These are phyloP conservation scores for Julus scanicus DNA, from an alignment of 2,888 invertebrate species.

Conservation along the genomic window DNA sequence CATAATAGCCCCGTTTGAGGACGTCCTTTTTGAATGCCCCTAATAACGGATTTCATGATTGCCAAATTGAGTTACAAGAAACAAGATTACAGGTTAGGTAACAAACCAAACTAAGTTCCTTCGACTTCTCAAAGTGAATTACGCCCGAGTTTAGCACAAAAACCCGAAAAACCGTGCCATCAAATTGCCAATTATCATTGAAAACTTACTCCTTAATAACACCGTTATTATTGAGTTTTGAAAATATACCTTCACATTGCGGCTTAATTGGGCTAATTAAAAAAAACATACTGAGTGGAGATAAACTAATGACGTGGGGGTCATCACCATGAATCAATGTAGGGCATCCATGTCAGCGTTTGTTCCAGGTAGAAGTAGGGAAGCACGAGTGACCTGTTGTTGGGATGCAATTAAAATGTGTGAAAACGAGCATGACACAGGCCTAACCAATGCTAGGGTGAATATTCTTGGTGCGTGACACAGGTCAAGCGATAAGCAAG, in stretches of 20 bases:
- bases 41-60: neutral
- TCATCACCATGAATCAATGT: neutral
- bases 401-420: constrained; percentile 11
- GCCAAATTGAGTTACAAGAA: neutral
- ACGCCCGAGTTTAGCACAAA: neutral
- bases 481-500: neutral
- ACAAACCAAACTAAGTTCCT: neutral
- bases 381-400: neutral
- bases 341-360: neutral
- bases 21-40: no score
- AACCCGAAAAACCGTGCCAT: neutral
- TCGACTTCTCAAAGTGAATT: neutral
- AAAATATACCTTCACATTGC: neutral
- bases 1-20: no score
- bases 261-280: constrained; percentile 1
- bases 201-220: neutral
- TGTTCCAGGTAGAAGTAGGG: constrained; percentile 28
- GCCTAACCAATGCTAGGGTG: neutral
- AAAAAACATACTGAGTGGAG: neutral
- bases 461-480: neutral
- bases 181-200: neutral
- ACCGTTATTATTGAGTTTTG: neutral
- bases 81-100: neutral
- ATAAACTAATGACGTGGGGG: neutral
- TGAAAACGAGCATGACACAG: constrained; percentile 1